Evolutionary conservation across 2,888 invertebrate genomes (phyloP), one percentile per base, ranked within the genome.

Genomic region (Andrena fulva): DNA sequence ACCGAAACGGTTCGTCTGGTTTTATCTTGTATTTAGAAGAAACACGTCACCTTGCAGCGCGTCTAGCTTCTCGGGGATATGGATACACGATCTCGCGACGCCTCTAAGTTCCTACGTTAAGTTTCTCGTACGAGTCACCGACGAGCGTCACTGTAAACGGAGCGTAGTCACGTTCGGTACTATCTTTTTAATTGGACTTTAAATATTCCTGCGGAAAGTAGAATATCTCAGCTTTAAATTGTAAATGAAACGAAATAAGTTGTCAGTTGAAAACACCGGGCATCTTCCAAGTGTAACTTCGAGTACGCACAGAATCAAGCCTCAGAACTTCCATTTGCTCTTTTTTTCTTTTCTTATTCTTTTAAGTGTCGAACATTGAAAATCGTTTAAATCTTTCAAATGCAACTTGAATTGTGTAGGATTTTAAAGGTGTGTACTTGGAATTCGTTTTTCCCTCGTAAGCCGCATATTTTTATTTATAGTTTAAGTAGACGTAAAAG

Each of bases 31-130:
- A 60, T 69, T 33, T 64, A 42, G 24, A 50, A 50, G 24, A 54
- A 60, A 54, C 24, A 70, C 20, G 50, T 56, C 70, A 56, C 16
- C 24, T 74, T 60, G 33, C 54, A 80, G 27, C 5, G 35, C 67
- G 48, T 82, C 20, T 62, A 69, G 35, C n/a, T 52, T 70, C 68
- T 63, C 48, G 60, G n/a, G 72, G 20, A 70, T 8, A 3, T 60
- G 16, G 27, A 24, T 29, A 20, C 35, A 64, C 8, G 20, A 20
- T 54, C 24, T n/a, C 24, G 24, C 20, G 52, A 52, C 42, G 64
- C 48, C 77, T 80, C 80, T 73, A 82, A 80, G 77, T 86, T 84
- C 82, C 85, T 86, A 82, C 75, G 75, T 87, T 80, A 85, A 85
- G 77, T 80, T 71, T 52, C 24, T 85, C 70, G 77, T 87, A 82